Conservation (phyloP, 2,113 vertebrate genomes). For the Mionectes macconnelli region DNA sequence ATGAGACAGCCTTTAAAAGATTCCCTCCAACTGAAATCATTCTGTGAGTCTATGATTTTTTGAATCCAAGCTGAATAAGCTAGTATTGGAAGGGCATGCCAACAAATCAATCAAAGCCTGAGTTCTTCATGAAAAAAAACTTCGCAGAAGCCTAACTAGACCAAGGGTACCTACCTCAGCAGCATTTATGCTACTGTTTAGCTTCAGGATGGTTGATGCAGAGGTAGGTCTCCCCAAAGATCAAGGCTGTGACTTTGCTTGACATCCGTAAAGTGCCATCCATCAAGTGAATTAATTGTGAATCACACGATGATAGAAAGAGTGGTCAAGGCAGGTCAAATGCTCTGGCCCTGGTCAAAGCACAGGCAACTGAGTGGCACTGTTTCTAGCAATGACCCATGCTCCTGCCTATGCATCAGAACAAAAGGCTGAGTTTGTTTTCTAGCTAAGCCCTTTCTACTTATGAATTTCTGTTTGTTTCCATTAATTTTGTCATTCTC, state of each 20-base stretch:
- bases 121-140: neutral
- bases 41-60: neutral
- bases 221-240: neutral
- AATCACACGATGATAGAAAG: neutral
- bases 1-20: neutral
- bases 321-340: neutral
- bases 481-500: neutral
- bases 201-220: neutral
- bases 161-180: neutral
- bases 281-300: neutral
- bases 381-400: neutral
- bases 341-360: neutral
- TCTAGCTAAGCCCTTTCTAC: neutral
- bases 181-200: conserved; percentile 19
- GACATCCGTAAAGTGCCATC: neutral
- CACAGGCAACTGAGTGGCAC: neutral
- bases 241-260: neutral
- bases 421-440: neutral
- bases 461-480: neutral
- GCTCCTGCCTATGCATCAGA: neutral
- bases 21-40: neutral
- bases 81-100: neutral
- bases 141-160: neutral
- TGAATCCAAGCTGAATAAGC: neutral
- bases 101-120: neutral